These are phyloP conservation scores for Adrianichthys oophorus DNA, from an alignment of 2,797 vertebrate species.

Conservation along the genomic window DNA sequence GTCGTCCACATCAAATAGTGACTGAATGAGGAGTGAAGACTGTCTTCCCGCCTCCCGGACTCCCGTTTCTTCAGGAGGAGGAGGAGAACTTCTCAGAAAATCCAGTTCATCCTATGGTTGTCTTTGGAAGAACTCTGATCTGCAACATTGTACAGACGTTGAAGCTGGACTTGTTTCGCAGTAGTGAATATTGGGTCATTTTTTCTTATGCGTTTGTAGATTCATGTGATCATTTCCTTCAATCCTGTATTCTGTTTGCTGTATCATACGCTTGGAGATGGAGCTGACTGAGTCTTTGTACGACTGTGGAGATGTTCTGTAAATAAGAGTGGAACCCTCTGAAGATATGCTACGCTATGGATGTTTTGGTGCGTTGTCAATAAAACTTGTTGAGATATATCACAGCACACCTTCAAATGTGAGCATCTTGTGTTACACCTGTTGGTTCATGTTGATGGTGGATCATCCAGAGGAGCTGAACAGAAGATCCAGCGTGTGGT, in stretches of 20 bases:
- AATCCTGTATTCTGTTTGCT: slow-evolving; percentile 63
- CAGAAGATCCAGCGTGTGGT: too few relatives aligned
- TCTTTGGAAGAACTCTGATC: slow-evolving; percentile 41
- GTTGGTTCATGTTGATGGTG: not conserved
- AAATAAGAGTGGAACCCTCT: slow-evolving; percentile 75
- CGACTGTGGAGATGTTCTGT: slow-evolving; percentile 72
- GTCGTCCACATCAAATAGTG: slow-evolving; percentile 94
- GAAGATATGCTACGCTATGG: slow-evolving; percentile 68
- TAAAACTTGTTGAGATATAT: slow-evolving; percentile 70
- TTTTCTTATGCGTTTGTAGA: slow-evolving; percentile 79
- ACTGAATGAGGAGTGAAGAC: slow-evolving; percentile 30
- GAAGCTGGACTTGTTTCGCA: slow-evolving; percentile 68
- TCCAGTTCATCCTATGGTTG: slow-evolving; percentile 53
- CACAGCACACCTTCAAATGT: slow-evolving; percentile 24
- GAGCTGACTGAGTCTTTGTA: slow-evolving; percentile 77
- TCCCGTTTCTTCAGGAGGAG: slow-evolving; percentile 37
- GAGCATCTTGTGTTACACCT: slow-evolving; percentile 14
- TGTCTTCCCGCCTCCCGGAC: slow-evolving; percentile 58
- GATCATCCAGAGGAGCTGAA: not conserved
- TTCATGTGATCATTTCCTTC: slow-evolving; percentile 79
- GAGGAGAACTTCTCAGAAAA: slow-evolving; percentile 60
- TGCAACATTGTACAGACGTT: slow-evolving; percentile 69
- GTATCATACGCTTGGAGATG: slow-evolving; percentile 78
- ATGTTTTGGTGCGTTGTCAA: slow-evolving; percentile 72
- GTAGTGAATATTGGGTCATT: slow-evolving; percentile 53